phyloP scores from a whole-genome alignment of 1,140 invertebrate species.

The Bombus confusus region DNA sequence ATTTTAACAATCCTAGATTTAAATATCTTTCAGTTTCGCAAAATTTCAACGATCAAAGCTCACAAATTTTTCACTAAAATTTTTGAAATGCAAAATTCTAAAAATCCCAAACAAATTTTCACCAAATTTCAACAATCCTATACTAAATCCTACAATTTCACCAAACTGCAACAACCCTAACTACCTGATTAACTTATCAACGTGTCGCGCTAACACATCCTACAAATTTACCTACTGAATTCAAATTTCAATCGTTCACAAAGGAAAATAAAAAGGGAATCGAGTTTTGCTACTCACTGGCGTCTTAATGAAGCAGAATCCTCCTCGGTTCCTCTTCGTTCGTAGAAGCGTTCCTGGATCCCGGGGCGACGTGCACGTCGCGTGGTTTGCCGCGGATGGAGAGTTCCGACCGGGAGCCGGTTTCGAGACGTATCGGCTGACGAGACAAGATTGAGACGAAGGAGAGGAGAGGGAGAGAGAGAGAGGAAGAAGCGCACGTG shows the following conservation, averaged over 20 bases:
- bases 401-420: slow-evolving; percentile 8
- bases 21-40: neutral
- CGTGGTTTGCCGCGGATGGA: neutral
- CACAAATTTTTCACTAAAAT: too few species aligned
- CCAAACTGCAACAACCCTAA: neutral
- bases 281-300: slow-evolving; percentile 13
- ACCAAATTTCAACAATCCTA: neutral
- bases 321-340: neutral
- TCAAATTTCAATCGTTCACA: too few species aligned
- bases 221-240: too few species aligned
- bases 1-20: neutral
- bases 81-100: too few species aligned
- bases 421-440: slow-evolving; percentile 9
- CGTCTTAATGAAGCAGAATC: slow-evolving; percentile 20
- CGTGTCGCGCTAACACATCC: too few species aligned
- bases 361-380: slow-evolving; percentile 14
- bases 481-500: slow-evolving; percentile 47
- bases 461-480: neutral
- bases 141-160: too few species aligned
- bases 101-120: neutral
- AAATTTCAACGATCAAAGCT: neutral
- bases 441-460: neutral
- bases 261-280: neutral
- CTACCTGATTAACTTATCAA: neutral
- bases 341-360: neutral